Base-by-base conservation (phyloP, 2,888 invertebrate species). In the Gibbula magus region DNA sequence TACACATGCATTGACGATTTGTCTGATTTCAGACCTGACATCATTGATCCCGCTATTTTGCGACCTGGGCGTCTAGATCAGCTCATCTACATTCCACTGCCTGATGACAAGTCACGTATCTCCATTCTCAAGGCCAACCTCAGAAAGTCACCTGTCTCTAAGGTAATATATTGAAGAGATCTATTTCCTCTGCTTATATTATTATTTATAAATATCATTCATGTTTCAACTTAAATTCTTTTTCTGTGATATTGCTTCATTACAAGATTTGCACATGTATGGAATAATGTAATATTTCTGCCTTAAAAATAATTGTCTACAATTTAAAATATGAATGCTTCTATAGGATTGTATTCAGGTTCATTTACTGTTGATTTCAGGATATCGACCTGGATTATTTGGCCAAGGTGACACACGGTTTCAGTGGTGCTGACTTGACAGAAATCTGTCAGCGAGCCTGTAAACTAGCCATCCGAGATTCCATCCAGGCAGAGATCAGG, bases 391-490 rank as follows among this genome's bases (percentile, higher is more conserved):
- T 99, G 86, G 93, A 94, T 7, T 95, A 94, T 89, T 90, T 95
- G 86, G 94, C 95, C 74, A 94, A 94, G 89, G 94, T 94, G 78
- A 97, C 98, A 54, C 96, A 97, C 92, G 98, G 99, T 29, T 99
- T 99, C 94, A 98, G 98, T 81, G 99, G 99, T 84, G 99, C 99
- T 83, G 99, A 99, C 93, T 94, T 99, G 93, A 99, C 99, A 16
- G 99, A 99, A 95, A 98, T 99, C 91, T 99, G 99, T 94, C 99
- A 99, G 94, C 96, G 99, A 86, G 99, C 99, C 56, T 99, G 99
- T 94, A 99, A 99, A 94, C 95, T 99, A 90, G 99, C 99, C 87
- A 99, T 99, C 94, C 95, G 99, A 78, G 98, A 99, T 93, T 96
- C 97, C 89, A 99, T 99, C 93, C 99, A 99, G 94, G 95, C 96